phyloP scores from a whole-genome alignment of 2,888 invertebrate genomes.

The Dione vanillae region DNA sequence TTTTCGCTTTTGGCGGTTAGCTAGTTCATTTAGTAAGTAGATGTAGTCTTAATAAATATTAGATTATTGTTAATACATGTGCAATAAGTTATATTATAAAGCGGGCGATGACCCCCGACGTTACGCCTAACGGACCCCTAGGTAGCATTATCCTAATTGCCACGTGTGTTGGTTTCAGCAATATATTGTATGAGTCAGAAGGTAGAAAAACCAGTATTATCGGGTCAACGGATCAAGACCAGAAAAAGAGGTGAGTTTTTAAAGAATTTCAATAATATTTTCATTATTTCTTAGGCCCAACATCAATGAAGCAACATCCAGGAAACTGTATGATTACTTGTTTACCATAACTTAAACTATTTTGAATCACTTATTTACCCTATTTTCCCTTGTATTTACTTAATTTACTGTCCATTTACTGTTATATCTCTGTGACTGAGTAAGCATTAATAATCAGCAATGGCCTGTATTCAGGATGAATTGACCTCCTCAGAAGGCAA shows the following conservation, averaged over 20 bases:
- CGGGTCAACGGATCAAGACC: constrained; percentile 99
- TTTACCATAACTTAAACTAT: constrained; percentile 33
- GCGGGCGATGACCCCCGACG: constrained; percentile 75
- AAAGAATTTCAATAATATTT: constrained; percentile 33
- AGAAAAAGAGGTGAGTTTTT: constrained; percentile 96
- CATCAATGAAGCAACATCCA: neutral
- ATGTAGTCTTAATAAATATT: constrained; percentile 38
- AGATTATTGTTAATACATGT: constrained; percentile 6
- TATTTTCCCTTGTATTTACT: neutral
- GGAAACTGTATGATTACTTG: constrained; percentile 23
- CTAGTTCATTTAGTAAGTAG: constrained; percentile 48
- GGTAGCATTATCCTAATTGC: constrained; percentile 64
- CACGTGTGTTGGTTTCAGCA: constrained; percentile 87
- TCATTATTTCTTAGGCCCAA: neutral
- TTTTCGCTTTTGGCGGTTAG: constrained; percentile 41
- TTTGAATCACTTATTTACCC: neutral
- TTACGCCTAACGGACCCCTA: constrained; percentile 55
- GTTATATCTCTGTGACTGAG: neutral
- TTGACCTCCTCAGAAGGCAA: constrained; percentile 39
- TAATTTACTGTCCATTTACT: neutral
- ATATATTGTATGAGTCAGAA: constrained; percentile 99
- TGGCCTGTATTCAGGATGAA: constrained; percentile 6
- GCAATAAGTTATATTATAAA: constrained; percentile 50
- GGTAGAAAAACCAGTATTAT: constrained; percentile 99
- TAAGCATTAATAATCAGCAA: constrained; percentile 1